Base-by-base conservation (phyloP, 1,140 invertebrate genomes). In the Drepana arcuata region DNA sequence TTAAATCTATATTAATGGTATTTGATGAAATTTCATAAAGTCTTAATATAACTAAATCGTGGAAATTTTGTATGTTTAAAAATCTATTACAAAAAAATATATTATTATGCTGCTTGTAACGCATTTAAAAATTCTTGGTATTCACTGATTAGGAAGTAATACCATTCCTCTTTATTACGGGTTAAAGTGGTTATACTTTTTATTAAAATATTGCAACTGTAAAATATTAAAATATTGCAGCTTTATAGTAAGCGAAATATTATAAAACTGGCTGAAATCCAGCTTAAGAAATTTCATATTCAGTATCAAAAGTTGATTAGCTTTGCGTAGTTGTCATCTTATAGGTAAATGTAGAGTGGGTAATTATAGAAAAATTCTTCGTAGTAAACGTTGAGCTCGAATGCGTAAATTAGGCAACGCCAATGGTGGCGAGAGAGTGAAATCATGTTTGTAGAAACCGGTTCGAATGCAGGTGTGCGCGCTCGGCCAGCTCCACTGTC, bases 381-480 rank as follows among this genome's bases (percentile, higher is more conserved):
- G n/a, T n/a, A n/a, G n/a, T n/a, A n/a, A n/a, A n/a, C n/a, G n/a
- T 35, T 10, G 39, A 38, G 37, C 16, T 51, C 35, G 37, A 46
- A 46, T 62, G 34, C 41, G 46, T 60, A 63, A 63, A 63, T 71
- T 62, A 61, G 56, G 52, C 49, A 50, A 48, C 41, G 48, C 41
- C 51, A 47, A 41, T 57, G 53, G 50, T 52, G 65, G 39, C 44
- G 57, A 60, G 66, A 72, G 68, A 75, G 71, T 67, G 69, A 75
- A 79, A 75, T 69, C 65, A 60, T 69, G 67, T 69, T 78, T 55
- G 39, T 34, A 37, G 50, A 54, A 73, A 73, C 73, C 62, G 58
- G 70, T 79, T 71, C 56, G 30, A 41, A 59, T 64, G 67, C 69
- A 73, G 69, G 72, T 73, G 69, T 62, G 62, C 50, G 45, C 48